Conservation (phyloP, 2,797 vertebrate genomes). For the Artibeus jamaicensis region DNA sequence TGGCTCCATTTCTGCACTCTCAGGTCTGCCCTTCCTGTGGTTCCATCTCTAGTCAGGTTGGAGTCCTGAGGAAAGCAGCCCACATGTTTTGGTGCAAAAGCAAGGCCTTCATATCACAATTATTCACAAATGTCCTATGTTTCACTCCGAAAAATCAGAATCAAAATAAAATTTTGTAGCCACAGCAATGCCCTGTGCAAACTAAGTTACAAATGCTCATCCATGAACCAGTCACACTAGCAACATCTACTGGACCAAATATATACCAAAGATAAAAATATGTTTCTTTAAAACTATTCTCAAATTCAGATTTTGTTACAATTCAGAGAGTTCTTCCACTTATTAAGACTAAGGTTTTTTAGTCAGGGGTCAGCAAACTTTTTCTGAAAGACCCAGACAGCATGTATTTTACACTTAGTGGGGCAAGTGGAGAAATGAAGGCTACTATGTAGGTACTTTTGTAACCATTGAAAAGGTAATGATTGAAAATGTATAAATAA, state of each 20-base stretch:
- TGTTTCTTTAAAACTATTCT: neutral
- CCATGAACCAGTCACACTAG: neutral
- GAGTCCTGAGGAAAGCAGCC: neutral
- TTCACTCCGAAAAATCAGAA: neutral
- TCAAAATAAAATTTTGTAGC: neutral
- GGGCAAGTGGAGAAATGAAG: neutral
- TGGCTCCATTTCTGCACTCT: neutral
- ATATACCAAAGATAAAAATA: neutral
- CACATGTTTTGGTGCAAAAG: neutral
- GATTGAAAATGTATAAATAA: neutral
- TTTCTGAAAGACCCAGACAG: neutral
- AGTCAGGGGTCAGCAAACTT: neutral
- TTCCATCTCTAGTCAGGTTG: neutral
- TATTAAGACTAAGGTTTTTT: neutral
- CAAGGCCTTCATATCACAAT: neutral
- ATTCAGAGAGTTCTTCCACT: neutral
- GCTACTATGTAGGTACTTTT: neutral
- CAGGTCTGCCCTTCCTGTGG: neutral
- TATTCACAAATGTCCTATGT: neutral
- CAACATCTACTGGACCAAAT: neutral
- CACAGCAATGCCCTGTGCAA: neutral
- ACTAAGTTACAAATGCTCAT: neutral
- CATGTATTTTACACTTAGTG: neutral
- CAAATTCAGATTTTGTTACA: slow-evolving; percentile 17
- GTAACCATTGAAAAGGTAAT: slow-evolving; percentile 35